Evolutionary conservation across 2,888 invertebrate species (phyloP).

Genomic region (Dicyrtomina minuta): DNA sequence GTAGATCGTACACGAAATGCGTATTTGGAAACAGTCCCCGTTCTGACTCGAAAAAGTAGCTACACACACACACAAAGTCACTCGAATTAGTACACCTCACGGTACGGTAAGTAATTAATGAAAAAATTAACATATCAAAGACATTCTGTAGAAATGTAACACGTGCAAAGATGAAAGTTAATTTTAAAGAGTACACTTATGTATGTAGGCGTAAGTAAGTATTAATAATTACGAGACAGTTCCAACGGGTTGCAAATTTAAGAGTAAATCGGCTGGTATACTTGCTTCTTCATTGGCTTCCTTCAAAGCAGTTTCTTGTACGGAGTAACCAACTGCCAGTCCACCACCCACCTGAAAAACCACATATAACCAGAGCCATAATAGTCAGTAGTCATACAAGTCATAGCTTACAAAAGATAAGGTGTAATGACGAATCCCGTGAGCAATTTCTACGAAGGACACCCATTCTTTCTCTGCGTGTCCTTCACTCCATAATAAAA

Average conservation of each 20-base stretch:
- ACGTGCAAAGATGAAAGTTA: too few relatives aligned
- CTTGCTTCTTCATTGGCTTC: constrained; percentile 95
- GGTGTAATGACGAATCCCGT: too few relatives aligned
- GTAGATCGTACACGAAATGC: constrained; percentile 89
- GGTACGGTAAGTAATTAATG: not conserved
- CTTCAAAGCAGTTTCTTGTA: constrained; percentile 85
- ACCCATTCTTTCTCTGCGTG: not conserved
- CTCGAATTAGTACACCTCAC: constrained; percentile 28
- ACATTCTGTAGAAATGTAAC: too few relatives aligned
- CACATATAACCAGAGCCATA: too few relatives aligned
- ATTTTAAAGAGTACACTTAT: too few relatives aligned
- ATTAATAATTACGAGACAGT: constrained; percentile 69
- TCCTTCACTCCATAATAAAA: not conserved
- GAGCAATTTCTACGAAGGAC: too few relatives aligned
- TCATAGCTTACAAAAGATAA: constrained; percentile 9
- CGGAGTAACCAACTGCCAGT: constrained; percentile 79
- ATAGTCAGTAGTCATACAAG: too few relatives aligned
- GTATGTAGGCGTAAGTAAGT: too few relatives aligned
- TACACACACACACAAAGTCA: constrained; percentile 56
- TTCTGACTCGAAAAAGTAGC: constrained; percentile 89
- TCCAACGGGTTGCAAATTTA: constrained; percentile 73
- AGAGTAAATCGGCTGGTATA: constrained; percentile 75
- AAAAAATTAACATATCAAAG: too few relatives aligned
- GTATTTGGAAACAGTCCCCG: constrained; percentile 91
- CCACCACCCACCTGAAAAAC: constrained; percentile 75